Conservation (phyloP, 2,797 vertebrate genomes). For the Urophycis tenuis region DNA sequence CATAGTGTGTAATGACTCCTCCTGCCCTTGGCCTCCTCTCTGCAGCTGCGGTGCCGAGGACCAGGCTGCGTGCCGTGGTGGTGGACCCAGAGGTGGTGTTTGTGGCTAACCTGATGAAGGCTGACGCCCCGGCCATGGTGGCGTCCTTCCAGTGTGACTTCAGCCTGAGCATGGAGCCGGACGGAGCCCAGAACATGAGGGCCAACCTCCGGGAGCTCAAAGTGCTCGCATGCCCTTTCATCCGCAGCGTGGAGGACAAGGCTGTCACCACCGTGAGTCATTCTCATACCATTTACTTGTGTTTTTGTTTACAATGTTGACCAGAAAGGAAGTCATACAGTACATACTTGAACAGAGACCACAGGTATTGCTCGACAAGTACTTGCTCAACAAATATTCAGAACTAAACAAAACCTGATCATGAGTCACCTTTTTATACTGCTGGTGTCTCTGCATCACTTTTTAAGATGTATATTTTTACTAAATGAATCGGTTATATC, state of each 20-base stretch:
- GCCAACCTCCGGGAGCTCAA: constrained; percentile 78
- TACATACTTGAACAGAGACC: neutral
- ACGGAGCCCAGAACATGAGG: constrained; percentile 67
- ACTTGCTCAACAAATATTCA: neutral
- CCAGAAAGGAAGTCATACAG: neutral
- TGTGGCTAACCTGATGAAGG: constrained; percentile 83
- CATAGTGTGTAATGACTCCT: neutral
- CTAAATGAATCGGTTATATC: neutral
- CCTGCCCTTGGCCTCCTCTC: constrained; percentile 1
- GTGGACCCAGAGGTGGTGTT: constrained; percentile 93
- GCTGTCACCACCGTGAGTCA: constrained; percentile 79
- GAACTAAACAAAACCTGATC: neutral
- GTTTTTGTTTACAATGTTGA: neutral
- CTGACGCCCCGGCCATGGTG: constrained; percentile 82
- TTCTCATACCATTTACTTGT: neutral
- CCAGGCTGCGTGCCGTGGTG: constrained; percentile 74
- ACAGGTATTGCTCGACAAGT: neutral
- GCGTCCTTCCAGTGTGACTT: constrained; percentile 85
- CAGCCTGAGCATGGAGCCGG: constrained; percentile 58
- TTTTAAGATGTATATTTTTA: neutral
- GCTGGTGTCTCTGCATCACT: neutral
- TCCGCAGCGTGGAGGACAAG: constrained; percentile 68
- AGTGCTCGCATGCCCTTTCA: constrained; percentile 88
- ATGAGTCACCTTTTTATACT: neutral
- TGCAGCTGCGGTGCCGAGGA: constrained; percentile 46